Conservation (phyloP, 1,140 invertebrate species). For the Drosophila insularis region DNA sequence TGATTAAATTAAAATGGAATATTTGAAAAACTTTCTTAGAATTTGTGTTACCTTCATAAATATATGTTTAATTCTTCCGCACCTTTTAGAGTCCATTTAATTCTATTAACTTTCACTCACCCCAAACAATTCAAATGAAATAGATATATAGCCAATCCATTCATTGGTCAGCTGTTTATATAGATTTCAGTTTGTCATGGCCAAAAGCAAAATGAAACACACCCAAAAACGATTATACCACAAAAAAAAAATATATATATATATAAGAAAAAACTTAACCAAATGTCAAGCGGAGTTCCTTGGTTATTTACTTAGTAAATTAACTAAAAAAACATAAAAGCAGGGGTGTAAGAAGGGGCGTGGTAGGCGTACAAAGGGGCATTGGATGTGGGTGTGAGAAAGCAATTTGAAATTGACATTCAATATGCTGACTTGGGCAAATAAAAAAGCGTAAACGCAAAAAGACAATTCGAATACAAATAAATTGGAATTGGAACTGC, state of each 20-base stretch:
- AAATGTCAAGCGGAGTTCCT: slow-evolving; percentile 40
- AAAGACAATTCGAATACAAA: slow-evolving; percentile 65
- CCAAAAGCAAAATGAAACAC: slow-evolving; percentile 35
- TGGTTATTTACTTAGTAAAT: slow-evolving; percentile 76
- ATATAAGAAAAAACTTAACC: slow-evolving; percentile 4
- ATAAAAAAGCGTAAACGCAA: slow-evolving; percentile 42
- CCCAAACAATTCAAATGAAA: background rate
- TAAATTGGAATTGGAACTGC: slow-evolving; percentile 75
- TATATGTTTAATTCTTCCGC: background rate
- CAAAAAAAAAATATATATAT: background rate
- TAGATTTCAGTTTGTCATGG: slow-evolving; percentile 8
- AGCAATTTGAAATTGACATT: slow-evolving; percentile 77
- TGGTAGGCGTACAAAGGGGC: background rate
- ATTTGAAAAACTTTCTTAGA: too few species aligned
- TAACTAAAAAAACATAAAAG: slow-evolving; percentile 60
- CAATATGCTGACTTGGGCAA: slow-evolving; percentile 67
- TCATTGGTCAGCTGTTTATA: slow-evolving; percentile 1
- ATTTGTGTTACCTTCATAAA: too few species aligned
- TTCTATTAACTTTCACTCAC: background rate
- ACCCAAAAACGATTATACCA: slow-evolving; percentile 53
- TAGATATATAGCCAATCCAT: background rate
- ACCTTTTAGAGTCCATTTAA: background rate
- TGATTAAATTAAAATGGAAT: too few species aligned
- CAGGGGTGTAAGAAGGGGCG: slow-evolving; percentile 21
- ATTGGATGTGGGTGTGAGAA: slow-evolving; percentile 7